Conservation (phyloP, 2,888 invertebrate species). For the Onthophagus sagittarius region DNA sequence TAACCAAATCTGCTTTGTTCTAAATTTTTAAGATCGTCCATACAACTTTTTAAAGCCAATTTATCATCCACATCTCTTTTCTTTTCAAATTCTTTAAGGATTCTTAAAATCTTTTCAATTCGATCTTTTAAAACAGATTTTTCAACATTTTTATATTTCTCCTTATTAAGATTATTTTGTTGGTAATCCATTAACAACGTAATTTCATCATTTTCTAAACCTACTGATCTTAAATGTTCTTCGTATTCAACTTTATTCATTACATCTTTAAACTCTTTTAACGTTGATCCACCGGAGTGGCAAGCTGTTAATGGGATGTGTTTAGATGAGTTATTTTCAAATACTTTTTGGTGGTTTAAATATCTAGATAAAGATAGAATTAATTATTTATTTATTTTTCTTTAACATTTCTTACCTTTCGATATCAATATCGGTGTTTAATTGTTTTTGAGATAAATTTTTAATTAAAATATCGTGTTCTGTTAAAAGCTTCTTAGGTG, state of each 20-base stretch:
- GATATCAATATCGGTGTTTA: constrained; percentile 36
- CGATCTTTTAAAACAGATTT: constrained; percentile 24
- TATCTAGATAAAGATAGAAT: constrained; percentile 30
- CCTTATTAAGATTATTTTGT: constrained; percentile 40
- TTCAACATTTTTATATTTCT: constrained; percentile 39
- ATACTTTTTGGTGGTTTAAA: constrained; percentile 28
- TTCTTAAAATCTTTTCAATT: constrained; percentile 29
- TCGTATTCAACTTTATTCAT: constrained; percentile 47
- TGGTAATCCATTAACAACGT: constrained; percentile 52
- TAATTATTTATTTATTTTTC: neutral
- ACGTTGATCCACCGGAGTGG: constrained; percentile 49
- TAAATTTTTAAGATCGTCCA: constrained; percentile 53
- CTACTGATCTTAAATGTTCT: constrained; percentile 51
- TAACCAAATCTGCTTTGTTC: constrained; percentile 52
- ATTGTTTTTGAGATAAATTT: constrained; percentile 41
- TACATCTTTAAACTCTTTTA: constrained; percentile 48
- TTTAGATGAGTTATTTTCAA: constrained; percentile 31
- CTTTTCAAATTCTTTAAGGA: constrained; percentile 38
- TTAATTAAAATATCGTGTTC: constrained; percentile 44
- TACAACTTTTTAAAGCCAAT: constrained; percentile 46
- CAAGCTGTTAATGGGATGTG: constrained; percentile 34
- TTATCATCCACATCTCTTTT: constrained; percentile 18
- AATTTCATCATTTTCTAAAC: constrained; percentile 52
- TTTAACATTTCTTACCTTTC: constrained; percentile 34
- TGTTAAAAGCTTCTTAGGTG: constrained; percentile 38